Evolutionary conservation across 2,888 invertebrate genomes (phyloP), one percentile per base, ranked within the genome.

Genomic region (Chaitophorus viminalis): DNA sequence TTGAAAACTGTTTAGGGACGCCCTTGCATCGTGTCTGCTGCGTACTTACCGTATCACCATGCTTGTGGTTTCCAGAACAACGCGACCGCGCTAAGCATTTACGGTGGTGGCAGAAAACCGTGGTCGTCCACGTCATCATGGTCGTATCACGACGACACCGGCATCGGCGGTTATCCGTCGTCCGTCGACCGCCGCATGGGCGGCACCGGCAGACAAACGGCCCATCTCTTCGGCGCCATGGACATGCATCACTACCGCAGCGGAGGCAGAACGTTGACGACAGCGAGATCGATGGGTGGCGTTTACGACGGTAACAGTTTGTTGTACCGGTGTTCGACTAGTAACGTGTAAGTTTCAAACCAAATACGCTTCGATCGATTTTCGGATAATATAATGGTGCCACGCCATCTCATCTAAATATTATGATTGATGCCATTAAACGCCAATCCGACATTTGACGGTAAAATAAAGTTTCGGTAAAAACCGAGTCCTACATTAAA

Each of bases 141-240:
- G 84, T 65, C 84, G 17, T 85, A 85, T n/a, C 76, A 77, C 33
- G 84, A 85, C 68, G 84, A 85, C n/a, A n/a, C 76, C 2, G 84
- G 76, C 1, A 84, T 84, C 4, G 84, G 84, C 11, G 84, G 84
- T 52, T 84, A 83, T 14, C n/a, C 76, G 9, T 85, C 77, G 14
- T 1, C 82, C 9, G 9, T 65, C 29, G 83, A 84, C 65, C 75
- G 83, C 1, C 83, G 83, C 21, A 11, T 75, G 21, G 83, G 75
- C 11, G 29, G 21, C 6, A 31, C 33, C 4, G 46, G 76, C 46
- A 84, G 84, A 33, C 75, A 39, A 25, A 3, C 65, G 29, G 5
- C 72, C n/a, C 54, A 25, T 36, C 33, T 84, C 31, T 76, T 46
- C 46, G 74, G 83, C 11, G 36, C 68, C 31, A 25, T 85, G 18